Evolutionary conservation across 1,140 invertebrate genomes (phyloP), one percentile per base, ranked within the genome.

Genomic region (Paraescarpia echinospica): DNA sequence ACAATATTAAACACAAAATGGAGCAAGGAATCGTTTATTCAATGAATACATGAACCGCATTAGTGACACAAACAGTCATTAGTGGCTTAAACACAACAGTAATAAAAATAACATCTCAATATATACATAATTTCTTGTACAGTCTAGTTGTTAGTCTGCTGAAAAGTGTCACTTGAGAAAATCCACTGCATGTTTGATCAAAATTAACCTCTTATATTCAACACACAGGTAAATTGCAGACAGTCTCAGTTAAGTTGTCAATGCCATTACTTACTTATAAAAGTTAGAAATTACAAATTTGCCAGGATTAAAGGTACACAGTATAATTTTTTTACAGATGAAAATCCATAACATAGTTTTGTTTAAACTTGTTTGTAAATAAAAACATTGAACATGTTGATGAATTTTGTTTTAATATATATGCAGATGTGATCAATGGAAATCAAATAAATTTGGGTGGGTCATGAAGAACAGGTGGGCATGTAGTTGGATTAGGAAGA

Each of bases 81-180:
- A 77, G 59, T 77, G 59, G 59, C 59, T 77, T 77, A 77, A 51
- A 77, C 59, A 77, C 59, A 77, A 77, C 59, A 77, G 59, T 77
- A 77, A 77, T 77, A 77, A 77, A 77, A 77, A 77, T 77, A 77
- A 77, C 59, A 77, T 77, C 59, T 77, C 2, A 77, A 77, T 77
- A 77, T 77, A 77, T 77, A 77, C 59, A 77, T 77, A 77, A 77
- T 77, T 77, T 77, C 59, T 77, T 77, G 59, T 77, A 77, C 59
- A 77, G 59, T 77, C 59, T 77, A 77, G 59, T 77, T 77, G 59
- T 77, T 77, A 27, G 59, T 77, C 59, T 77, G 59, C 22, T 77
- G 59, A 77, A 4, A 77, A 77, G 22, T 4, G 59, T 77, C 59
- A 31, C 59, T 77, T 31, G 27, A 77, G 9, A 18, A 6, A 14